A percentile compares a stretch with the other conserved stretches of the same genome.
Conservation (phyloP, 2,113 vertebrate genomes). For the Dicrurus megarhynchus region DNA sequence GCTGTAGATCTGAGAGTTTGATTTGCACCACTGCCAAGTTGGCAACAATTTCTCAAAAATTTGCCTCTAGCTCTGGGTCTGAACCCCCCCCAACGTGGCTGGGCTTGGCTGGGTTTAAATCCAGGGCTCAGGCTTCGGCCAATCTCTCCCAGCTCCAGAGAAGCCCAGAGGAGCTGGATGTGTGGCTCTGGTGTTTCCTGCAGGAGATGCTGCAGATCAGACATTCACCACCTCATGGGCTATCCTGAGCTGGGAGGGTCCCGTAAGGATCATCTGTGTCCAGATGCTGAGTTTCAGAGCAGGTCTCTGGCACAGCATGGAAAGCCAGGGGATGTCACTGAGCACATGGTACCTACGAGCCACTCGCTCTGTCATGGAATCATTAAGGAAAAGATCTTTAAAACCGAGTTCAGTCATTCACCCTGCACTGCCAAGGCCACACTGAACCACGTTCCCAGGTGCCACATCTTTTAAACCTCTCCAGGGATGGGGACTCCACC, state of each 20-base stretch:
- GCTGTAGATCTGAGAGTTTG: neutral
- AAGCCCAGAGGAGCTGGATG: neutral
- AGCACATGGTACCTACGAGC: fast-evolving
- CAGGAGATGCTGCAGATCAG: neutral
- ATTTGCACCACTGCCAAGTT: neutral
- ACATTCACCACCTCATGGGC: fast-evolving
- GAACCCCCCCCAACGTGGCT: fast-evolving
- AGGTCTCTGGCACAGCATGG: fast-evolving
- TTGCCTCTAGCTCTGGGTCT: neutral
- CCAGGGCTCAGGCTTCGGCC: neutral
- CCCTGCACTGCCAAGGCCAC: neutral
- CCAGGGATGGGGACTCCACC: neutral
- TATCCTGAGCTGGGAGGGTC: neutral
- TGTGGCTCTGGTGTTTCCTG: neutral
- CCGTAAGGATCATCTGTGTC: fast-evolving
- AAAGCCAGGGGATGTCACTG: fast-evolving
- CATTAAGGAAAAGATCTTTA: neutral
- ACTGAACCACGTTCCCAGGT: fast-evolving
- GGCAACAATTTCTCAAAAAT: neutral
- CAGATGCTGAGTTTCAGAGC: neutral
- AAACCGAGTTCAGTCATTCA: fast-evolving
- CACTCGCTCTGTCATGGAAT: fast-evolving
- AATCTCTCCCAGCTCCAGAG: neutral
- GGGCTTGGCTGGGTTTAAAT: neutral
- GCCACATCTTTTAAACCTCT: neutral